Evolutionary conservation across 53 echinoderm and acorn worm genomes (phyloP), one percentile per base, ranked within the genome.

Genomic region (Hippasteria phrygiana): DNA sequence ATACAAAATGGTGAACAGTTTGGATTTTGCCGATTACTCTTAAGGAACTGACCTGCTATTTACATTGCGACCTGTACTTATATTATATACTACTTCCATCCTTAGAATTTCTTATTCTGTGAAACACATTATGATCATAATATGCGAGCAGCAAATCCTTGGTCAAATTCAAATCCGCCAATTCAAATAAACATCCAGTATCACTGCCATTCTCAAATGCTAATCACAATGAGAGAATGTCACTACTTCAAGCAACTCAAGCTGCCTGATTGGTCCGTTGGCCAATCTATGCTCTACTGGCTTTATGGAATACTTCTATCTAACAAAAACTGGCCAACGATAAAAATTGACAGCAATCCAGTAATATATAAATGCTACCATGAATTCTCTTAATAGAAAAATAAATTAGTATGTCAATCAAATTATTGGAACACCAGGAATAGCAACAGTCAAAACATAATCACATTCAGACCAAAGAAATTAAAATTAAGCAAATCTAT

Each of bases 351-450:
- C 76, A 76, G 50, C 31, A 76, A 46, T 43, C 32, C 50, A 76
- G 1, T 10, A 33, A 76, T 76, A 76, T 76, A 76, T 50, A 76
- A 76, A 76, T 76, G 50, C 47, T 76, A 76, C n/a, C 31, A 43
- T 76, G 17, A n/a, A 67, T 7, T 51, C 29, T 76, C 31, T 50
- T 50, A 33, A 11, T 76, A 76, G 76, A 76, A 76, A 76, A 76
- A 76, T 76, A 76, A 76, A 76, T 76, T 76, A 76, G 76, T 76
- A 20, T 22, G 26, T 59, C 59, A 59, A 59, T 59, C 59, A 14
- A 17, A 24, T 59, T 24, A 76, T 34, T 76, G 50, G 76, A 76
- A 76, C 50, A 76, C 53, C 34, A 33, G 50, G 31, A 18, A 34
- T 34, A 48, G 70, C 5, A 32, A 32, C 24, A 28, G 27, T 74